These are phyloP conservation scores for Podargus strigoides DNA, from an alignment of 2,797 vertebrate species.

Conservation along the genomic window DNA sequence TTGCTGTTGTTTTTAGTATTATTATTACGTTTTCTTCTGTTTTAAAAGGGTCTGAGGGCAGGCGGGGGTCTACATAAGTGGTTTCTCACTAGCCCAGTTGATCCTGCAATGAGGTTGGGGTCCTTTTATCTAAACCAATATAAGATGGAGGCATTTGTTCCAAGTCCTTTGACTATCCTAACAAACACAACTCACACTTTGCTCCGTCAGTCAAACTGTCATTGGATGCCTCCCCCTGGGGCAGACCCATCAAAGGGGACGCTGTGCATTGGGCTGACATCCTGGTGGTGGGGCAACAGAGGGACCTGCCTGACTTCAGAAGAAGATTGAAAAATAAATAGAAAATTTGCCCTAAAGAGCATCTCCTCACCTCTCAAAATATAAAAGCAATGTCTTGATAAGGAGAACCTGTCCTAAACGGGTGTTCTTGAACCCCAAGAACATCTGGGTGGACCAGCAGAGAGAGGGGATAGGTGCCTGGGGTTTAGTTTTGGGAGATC, in stretches of 20 bases:
- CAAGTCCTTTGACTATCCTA: constrained; percentile 58
- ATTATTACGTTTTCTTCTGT: not conserved
- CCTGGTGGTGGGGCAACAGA: not conserved
- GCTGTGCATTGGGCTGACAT: not conserved
- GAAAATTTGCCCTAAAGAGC: not conserved
- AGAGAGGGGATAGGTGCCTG: not conserved
- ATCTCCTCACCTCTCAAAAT: not conserved
- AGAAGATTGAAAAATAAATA: not conserved
- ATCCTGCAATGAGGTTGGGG: constrained; percentile 10
- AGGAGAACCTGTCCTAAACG: not conserved
- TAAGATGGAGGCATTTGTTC: constrained; percentile 39
- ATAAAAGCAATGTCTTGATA: not conserved
- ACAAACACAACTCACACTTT: constrained; percentile 25
- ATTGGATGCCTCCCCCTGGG: not conserved
- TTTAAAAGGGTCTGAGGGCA: not conserved
- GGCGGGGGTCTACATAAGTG: not conserved
- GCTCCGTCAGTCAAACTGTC: constrained; percentile 41
- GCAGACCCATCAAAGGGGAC: not conserved
- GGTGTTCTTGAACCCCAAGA: not conserved
- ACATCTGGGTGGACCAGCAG: not conserved
- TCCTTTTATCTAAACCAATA: constrained; percentile 53
- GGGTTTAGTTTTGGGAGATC: not conserved
- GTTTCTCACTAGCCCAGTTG: not conserved
- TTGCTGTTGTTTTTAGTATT: not conserved
- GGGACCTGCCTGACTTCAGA: not conserved